Evolutionary conservation across 2,113 vertebrate species (phyloP).

Genomic region (Phrynocephalus versicolor): DNA sequence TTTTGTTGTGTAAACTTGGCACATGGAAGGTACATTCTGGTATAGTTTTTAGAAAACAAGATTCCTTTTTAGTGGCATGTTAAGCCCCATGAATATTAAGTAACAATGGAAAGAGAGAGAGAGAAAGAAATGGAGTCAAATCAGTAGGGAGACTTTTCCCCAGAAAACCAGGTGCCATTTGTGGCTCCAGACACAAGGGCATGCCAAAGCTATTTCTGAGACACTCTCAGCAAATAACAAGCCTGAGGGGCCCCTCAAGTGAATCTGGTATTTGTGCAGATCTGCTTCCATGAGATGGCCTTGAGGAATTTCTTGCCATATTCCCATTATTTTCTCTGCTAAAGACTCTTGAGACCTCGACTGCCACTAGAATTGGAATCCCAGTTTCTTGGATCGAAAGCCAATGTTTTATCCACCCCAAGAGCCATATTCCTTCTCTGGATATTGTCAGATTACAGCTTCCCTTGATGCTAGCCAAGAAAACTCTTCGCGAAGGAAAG

Average conservation of each 20-base stretch:
- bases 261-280: too few relatives aligned
- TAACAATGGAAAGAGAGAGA: neutral
- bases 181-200: neutral
- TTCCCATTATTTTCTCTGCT: neutral
- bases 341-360: neutral
- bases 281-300: too few relatives aligned
- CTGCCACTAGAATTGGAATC: neutral
- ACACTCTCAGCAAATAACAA: neutral
- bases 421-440: too few relatives aligned
- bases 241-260: too few relatives aligned
- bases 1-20: neutral
- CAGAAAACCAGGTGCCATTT: neutral
- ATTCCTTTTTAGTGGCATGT: neutral
- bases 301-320: too few relatives aligned
- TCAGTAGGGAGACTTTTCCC: too few relatives aligned
- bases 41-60: neutral
- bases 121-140: neutral
- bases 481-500: neutral
- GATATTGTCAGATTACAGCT: neutral
- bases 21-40: neutral
- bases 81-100: neutral
- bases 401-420: neutral
- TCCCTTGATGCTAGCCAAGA: neutral
- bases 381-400: neutral
- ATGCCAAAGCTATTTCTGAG: neutral